These are phyloP conservation scores for Chrysina gloriosa DNA, from an alignment of 2,888 invertebrate genomes.

Conservation along the genomic window DNA sequence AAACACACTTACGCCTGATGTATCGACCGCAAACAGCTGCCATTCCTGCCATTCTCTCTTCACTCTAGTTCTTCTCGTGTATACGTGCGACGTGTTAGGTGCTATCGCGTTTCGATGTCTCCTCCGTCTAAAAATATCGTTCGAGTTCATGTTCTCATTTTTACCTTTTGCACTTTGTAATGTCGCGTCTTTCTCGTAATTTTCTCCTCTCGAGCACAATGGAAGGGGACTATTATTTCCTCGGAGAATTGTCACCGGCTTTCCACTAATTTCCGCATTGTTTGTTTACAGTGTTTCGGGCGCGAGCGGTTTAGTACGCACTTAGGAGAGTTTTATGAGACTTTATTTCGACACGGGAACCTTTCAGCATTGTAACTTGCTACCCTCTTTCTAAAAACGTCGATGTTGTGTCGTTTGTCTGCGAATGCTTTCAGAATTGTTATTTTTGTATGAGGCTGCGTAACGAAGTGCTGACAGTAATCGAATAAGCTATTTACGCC, in stretches of 20 bases:
- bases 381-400: slow-evolving; percentile 14
- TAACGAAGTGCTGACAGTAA: no score
- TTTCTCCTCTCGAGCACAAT: neutral
- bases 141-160: neutral
- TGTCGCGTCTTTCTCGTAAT: neutral
- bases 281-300: slow-evolving; percentile 27
- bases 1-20: slow-evolving; percentile 58
- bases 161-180: neutral
- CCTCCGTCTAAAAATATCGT: slow-evolving; percentile 35
- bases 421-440: neutral
- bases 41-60: slow-evolving; percentile 47
- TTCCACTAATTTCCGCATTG: slow-evolving; percentile 29
- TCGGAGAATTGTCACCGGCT: slow-evolving; percentile 1
- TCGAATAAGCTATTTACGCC: no score
- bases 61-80: slow-evolving; percentile 8
- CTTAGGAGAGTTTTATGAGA: slow-evolving; percentile 18
- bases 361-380: neutral
- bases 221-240: neutral
- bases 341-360: slow-evolving; percentile 7
- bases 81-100: neutral
- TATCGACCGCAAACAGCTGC: slow-evolving; percentile 57
- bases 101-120: slow-evolving; percentile 1
- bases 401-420: neutral
- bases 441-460: no score
- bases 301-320: slow-evolving; percentile 22